A percentile compares a stretch with the other conserved stretches of the same genome.
Evolutionary conservation across 2,113 vertebrate species (phyloP).

Genomic region (Scophthalmus maximus): DNA sequence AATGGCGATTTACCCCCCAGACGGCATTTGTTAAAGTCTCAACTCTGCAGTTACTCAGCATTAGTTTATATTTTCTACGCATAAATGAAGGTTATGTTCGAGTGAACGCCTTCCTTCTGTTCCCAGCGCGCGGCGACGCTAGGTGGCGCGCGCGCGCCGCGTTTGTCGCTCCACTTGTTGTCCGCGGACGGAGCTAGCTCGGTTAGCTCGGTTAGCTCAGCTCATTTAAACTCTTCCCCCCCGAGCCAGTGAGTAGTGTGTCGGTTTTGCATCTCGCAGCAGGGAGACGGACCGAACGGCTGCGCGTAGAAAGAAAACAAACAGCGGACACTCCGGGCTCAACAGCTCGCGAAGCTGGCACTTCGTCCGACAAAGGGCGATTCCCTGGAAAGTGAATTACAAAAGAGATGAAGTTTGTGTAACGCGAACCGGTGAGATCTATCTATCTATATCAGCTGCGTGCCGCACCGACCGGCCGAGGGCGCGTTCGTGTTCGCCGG

Average conservation of each 20-base stretch:
- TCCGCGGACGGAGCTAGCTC: conserved; percentile 52
- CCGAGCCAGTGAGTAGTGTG: conserved; percentile 50
- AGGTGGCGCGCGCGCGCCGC: conserved; percentile 56
- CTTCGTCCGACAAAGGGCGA: background rate
- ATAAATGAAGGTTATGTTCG: background rate
- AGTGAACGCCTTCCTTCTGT: too few species aligned
- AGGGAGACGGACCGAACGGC: conserved; percentile 9
- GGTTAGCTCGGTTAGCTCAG: conserved; percentile 72
- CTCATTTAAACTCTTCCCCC: conserved; percentile 71
- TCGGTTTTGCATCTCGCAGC: conserved; percentile 27
- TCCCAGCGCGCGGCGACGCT: conserved; percentile 33
- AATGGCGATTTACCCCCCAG: background rate
- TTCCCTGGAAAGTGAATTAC: background rate
- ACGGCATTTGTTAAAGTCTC: background rate
- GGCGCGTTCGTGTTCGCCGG: conserved; percentile 42
- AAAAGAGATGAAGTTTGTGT: background rate
- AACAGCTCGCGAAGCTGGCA: background rate
- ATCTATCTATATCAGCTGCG: too few species aligned
- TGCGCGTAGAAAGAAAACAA: too few species aligned
- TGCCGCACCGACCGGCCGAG: conserved; percentile 46
- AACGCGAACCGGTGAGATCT: conserved; percentile 15
- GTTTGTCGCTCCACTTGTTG: conserved; percentile 24
- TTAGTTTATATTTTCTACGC: background rate
- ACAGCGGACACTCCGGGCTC: background rate
- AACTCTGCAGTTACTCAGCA: fast-evolving